Percentiles rank a stretch among this genome's conserved stretches.
Evolutionary conservation across 2,797 vertebrate genomes (phyloP).

Genomic region (Malurus splendens): DNA sequence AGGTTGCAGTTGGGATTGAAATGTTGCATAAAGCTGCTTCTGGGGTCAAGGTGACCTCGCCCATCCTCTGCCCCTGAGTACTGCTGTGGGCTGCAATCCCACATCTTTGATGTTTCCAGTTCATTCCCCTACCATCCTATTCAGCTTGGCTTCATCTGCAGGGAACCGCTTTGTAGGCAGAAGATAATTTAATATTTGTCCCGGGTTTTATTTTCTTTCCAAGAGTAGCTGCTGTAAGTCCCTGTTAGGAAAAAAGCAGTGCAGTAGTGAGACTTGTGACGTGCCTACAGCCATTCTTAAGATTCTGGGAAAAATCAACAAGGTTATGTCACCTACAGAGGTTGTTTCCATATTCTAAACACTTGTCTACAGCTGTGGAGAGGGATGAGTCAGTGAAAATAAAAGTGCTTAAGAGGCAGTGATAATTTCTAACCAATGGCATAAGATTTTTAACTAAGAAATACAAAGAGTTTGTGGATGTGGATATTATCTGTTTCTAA

Average conservation of each 20-base stretch:
- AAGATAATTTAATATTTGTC: background rate
- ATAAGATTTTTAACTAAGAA: background rate
- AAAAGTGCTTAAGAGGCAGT: background rate
- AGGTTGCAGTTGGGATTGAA: background rate
- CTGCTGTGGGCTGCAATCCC: background rate
- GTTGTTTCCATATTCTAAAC: background rate
- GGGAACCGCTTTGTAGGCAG: background rate
- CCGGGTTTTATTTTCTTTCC: background rate
- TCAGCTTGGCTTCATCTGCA: background rate
- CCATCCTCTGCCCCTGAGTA: rapidly evolving
- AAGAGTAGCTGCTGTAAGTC: background rate
- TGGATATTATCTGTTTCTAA: background rate
- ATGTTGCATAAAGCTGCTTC: background rate
- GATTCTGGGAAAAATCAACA: background rate
- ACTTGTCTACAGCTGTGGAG: background rate
- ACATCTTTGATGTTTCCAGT: background rate
- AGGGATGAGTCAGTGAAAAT: background rate
- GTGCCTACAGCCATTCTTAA: background rate
- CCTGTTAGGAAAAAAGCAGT: background rate
- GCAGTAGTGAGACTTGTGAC: rapidly evolving
- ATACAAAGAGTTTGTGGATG: background rate
- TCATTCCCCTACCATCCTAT: background rate
- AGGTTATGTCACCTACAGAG: background rate
- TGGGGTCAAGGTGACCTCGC: background rate
- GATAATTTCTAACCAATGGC: background rate